phyloP scores from a whole-genome alignment of 2,113 vertebrate genomes.

The Pseudopodoces humilis region DNA sequence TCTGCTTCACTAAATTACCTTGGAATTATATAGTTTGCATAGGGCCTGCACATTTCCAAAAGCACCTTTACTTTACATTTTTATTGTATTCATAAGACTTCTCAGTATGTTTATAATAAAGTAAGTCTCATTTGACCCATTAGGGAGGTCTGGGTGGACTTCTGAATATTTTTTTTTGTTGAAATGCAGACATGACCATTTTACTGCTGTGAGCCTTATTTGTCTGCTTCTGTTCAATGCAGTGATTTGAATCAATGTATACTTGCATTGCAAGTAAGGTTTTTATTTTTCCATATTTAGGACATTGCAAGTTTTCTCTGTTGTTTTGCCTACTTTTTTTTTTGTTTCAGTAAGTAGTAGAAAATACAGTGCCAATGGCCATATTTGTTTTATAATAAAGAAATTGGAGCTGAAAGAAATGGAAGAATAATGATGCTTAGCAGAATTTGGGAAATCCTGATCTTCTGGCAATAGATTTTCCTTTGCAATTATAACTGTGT shows the following conservation, averaged over 20 bases:
- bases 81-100: neutral
- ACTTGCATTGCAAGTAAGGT: neutral
- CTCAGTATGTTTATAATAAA: neutral
- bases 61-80: neutral
- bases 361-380: neutral
- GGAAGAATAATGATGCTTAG: neutral
- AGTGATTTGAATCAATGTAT: neutral
- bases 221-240: neutral
- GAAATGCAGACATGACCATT: neutral
- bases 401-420: neutral
- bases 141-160: neutral
- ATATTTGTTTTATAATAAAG: neutral
- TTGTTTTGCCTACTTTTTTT: neutral
- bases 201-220: neutral
- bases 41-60: neutral
- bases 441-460: neutral
- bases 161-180: neutral
- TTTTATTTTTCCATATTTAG: neutral
- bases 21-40: neutral
- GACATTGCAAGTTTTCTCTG: neutral
- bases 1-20: neutral
- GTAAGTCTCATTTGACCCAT: neutral
- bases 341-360: neutral
- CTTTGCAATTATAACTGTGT: neutral
- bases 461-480: neutral